Evolutionary conservation across 2,113 vertebrate species (phyloP), one percentile per base, ranked within the genome.

Genomic region (Bubo blakistoni): DNA sequence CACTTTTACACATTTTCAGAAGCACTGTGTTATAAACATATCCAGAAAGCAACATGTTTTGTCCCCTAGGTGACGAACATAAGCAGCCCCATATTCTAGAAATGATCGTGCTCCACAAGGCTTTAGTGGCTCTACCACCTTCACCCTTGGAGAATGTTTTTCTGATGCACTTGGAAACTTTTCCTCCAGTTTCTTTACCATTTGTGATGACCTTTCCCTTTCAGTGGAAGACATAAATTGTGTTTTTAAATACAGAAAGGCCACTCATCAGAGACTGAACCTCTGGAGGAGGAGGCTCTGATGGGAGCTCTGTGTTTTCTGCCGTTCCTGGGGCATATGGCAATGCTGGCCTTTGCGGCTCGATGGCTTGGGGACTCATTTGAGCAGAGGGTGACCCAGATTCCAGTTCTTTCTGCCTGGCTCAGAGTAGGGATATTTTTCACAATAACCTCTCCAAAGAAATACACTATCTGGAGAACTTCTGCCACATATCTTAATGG

Each of bases 401-500:
- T 81, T 71, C 38, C 26, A 3, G 0, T 76, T 87, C 44, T 83
- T 25, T 58, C 61, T 87, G 74, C n/a, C 42, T 65, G 62, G 21
- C 47, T 78, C 20, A 21, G 29, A 30, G 57, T 38, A n/a, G 52
- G 51, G 61, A 26, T 89, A 13, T 47, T 91, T 94, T 90, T 82
- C 59, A 66, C 58, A 86, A 57, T 18, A 84, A 81, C 20, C 25
- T 34, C 67, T 77, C 42, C 44, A 78, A 70, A 62, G 13, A 78
- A 73, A 49, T 21, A 51, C 0, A 1, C 6, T 34, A 13, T 78
- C 59, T 85, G 66, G 52, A 92, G 72, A 90, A 77, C 29, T 21
- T 86, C 72, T 76, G 74, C 40, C 70, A 87, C 77, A 70, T 87
- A 91, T 22, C 61, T 90, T 51, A 72, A 65, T 19, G 46, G 77